Base-by-base conservation (phyloP, 2,113 vertebrate genomes). In the Zeus faber region DNA sequence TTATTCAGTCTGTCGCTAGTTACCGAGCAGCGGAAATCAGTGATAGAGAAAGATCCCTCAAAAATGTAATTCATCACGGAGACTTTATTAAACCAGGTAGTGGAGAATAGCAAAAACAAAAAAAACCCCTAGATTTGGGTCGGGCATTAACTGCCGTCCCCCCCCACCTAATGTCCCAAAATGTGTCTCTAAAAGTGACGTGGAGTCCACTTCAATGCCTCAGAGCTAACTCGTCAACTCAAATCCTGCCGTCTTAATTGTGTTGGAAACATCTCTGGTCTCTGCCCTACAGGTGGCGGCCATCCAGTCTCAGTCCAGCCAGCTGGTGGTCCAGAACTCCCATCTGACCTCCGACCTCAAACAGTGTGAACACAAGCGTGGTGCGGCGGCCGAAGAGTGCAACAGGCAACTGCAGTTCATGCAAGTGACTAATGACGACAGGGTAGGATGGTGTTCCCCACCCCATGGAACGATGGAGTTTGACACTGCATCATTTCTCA, bases 261-360 rank as follows among this genome's bases (percentile, higher is more conserved):
- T n/a, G n/a, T n/a, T n/a, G n/a, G n/a, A 29, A 5, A 29, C 27
- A 29, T 29, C 9, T 29, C 27, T 29, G 27, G 27, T 13, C 9
- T 51, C 6, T 23, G 5, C 20, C 16, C 35, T 39, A n/a, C 60
- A 87, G 85, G 72, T 91, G 41, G 50, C 80, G 2, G 21, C 70
- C 10, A 82, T 81, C 54, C 84, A 88, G 49, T 41, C 17, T 4
- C 26, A 52, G 4, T 94, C 89, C 70, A 86, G 62, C 29, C 14
- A 11, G 20, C 72, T 91, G 57, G 79, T 80, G 37, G 79, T 67
- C 14, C 49, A 80, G 6, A 87, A 85, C 62, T 31, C 13, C 1
- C 54, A 71, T 3, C 6, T 81, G 21, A 62, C 4, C 1, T 23
- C 48, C 0, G 52, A 70, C 2, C 46, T 80, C 13, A 11, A 59